Evolutionary conservation across 2,113 vertebrate species (phyloP).

Genomic region (Apodemus sylvaticus): DNA sequence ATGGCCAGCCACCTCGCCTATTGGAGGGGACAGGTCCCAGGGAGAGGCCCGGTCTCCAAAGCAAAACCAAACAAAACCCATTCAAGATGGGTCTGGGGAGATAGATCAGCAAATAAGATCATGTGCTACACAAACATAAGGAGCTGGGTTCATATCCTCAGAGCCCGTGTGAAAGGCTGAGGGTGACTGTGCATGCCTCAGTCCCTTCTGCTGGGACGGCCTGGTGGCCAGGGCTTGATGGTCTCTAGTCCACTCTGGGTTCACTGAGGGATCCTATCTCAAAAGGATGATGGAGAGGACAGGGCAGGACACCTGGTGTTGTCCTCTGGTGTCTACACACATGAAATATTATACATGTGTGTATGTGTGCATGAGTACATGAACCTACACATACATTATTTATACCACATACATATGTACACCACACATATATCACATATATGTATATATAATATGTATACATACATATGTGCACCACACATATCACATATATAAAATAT

Average conservation of each 20-base stretch:
- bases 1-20: background rate
- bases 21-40: background rate
- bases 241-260: background rate
- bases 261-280: background rate
- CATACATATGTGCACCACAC: background rate
- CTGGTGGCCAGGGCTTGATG: background rate
- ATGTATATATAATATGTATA: too few species aligned
- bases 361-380: too few species aligned
- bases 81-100: background rate
- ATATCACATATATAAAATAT: too few species aligned
- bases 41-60: background rate
- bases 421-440: background rate
- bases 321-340: background rate
- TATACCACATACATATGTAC: background rate
- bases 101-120: background rate
- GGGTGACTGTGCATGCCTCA: background rate
- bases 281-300: background rate
- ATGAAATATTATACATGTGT: background rate
- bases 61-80: background rate
- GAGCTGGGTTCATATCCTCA: background rate
- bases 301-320: background rate
- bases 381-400: background rate
- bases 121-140: background rate
- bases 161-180: background rate
- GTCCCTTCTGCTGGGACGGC: background rate